These are phyloP conservation scores for Elanoides forficatus DNA, from an alignment of 2,113 vertebrate genomes.

Conservation along the genomic window DNA sequence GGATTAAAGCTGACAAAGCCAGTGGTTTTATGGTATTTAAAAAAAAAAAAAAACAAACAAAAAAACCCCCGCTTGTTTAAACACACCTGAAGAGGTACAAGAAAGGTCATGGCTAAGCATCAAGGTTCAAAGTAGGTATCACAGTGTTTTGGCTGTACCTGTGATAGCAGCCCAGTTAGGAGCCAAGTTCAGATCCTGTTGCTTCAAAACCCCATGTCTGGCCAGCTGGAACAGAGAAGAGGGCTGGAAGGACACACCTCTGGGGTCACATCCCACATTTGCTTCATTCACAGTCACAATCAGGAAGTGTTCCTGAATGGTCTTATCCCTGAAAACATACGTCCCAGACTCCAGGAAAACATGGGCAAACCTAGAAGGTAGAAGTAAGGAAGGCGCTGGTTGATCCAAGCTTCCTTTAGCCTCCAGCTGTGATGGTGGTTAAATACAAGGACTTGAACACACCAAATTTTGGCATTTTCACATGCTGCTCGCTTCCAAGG, in stretches of 20 bases:
- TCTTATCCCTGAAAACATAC: conserved; percentile 84
- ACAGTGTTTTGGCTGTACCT: conserved; percentile 63
- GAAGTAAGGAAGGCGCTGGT: neutral
- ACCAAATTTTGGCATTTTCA: fast-evolving
- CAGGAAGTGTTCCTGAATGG: conserved; percentile 72
- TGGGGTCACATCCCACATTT: conserved; percentile 72
- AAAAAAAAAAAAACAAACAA: neutral
- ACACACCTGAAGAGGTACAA: neutral
- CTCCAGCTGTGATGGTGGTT: neutral
- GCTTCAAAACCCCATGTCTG: conserved; percentile 76
- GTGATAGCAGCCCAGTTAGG: conserved; percentile 85
- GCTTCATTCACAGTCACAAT: conserved; percentile 82
- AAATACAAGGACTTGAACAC: neutral
- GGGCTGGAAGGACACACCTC: conserved; percentile 77
- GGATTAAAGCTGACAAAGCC: neutral
- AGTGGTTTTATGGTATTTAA: neutral
- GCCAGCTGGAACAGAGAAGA: conserved; percentile 84
- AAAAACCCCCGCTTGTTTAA: neutral
- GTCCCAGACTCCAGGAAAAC: conserved; percentile 86
- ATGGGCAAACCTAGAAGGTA: conserved; percentile 84
- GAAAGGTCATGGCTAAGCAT: neutral
- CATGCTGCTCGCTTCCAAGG: neutral
- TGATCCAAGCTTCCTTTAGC: neutral
- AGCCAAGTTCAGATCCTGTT: conserved; percentile 74
- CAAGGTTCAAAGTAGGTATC: neutral